Conservation (phyloP, 2,797 vertebrate genomes). For the Acanthurus leucopareius region DNA sequence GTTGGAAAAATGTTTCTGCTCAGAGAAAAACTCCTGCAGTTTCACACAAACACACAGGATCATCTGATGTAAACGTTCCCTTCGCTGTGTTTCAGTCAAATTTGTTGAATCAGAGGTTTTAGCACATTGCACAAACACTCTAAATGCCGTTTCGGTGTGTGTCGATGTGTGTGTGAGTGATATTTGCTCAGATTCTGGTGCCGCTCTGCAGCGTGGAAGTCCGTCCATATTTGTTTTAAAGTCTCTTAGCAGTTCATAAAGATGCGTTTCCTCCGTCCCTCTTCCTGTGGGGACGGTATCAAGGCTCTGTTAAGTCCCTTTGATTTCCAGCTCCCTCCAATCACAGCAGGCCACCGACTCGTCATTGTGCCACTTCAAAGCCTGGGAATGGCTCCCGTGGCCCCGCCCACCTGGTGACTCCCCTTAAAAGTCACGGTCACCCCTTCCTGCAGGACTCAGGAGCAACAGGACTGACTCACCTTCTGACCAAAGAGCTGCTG, state of each 20-base stretch:
- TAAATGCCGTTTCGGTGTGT: constrained; percentile 52
- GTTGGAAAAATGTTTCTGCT: background rate
- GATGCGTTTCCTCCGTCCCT: constrained; percentile 89
- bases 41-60: background rate
- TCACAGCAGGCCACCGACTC: constrained; percentile 82
- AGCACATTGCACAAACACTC: constrained; percentile 59
- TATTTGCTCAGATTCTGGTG: constrained; percentile 69
- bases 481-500: background rate
- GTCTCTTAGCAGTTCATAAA: constrained; percentile 94
- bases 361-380: constrained; percentile 89
- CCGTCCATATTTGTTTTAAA: constrained; percentile 90
- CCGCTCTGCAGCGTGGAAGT: constrained; percentile 64
- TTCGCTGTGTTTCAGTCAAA: constrained; percentile 26
- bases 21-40: background rate
- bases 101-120: constrained; percentile 19
- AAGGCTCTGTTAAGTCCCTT: constrained; percentile 95
- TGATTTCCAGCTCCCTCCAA: constrained; percentile 87
- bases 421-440: constrained; percentile 84
- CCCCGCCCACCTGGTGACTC: constrained; percentile 78
- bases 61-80: background rate
- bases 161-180: constrained; percentile 56
- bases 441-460: constrained; percentile 59
- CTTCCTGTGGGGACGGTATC: constrained; percentile 94
- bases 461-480: constrained; percentile 47
- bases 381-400: constrained; percentile 80